Evolutionary conservation across 2,797 vertebrate genomes (phyloP).

Genomic region (Pseudopleuronectes americanus): DNA sequence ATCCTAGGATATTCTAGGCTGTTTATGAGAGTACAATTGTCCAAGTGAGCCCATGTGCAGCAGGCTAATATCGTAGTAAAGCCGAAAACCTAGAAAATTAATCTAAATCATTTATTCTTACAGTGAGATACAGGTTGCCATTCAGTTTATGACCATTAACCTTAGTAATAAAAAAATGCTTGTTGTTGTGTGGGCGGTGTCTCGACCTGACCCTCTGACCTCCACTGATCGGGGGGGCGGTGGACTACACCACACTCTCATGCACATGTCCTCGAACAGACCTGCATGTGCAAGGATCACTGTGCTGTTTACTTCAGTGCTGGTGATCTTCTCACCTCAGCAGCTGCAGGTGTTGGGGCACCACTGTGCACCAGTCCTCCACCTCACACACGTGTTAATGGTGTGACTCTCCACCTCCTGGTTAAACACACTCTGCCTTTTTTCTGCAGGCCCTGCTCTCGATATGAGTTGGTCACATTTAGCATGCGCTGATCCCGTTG

Average conservation of each 20-base stretch:
- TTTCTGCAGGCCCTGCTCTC: slow-evolving; percentile 16
- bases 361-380: slow-evolving; percentile 22
- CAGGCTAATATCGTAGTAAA: too few relatives aligned
- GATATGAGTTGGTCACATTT: slow-evolving; percentile 3
- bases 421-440: slow-evolving; percentile 16
- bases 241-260: neutral
- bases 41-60: too few relatives aligned
- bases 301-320: slow-evolving; percentile 8
- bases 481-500: slow-evolving; percentile 12
- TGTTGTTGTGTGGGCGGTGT: too few relatives aligned
- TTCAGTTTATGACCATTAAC: too few relatives aligned
- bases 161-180: too few relatives aligned
- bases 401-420: slow-evolving; percentile 29
- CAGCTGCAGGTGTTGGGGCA: slow-evolving; percentile 26
- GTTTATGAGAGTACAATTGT: too few relatives aligned
- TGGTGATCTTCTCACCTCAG: slow-evolving; percentile 16
- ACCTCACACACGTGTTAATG: slow-evolving; percentile 27
- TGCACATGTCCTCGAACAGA: neutral
- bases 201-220: too few relatives aligned
- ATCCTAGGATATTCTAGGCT: too few relatives aligned
- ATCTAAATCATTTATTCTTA: too few relatives aligned
- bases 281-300: neutral
- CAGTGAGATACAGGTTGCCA: too few relatives aligned
- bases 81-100: too few relatives aligned
- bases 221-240: too few relatives aligned